These are phyloP conservation scores for Coluber constrictor DNA, from an alignment of 2,797 vertebrate species.

Conservation along the genomic window DNA sequence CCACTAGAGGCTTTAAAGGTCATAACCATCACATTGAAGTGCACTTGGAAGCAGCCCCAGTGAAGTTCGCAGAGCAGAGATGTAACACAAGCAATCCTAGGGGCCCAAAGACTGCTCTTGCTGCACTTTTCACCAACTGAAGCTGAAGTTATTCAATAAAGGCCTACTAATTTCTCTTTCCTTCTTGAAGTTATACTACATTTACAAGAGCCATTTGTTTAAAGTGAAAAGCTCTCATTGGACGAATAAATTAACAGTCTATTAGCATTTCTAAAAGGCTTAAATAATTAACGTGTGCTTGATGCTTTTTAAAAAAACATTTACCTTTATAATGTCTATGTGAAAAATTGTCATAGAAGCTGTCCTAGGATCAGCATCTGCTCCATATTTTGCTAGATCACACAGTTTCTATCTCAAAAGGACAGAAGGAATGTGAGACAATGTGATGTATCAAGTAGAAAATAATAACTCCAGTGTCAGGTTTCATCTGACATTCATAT, in stretches of 20 bases:
- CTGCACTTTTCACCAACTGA: too few relatives aligned
- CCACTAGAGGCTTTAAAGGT: not conserved
- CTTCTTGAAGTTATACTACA: not conserved
- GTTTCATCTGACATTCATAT: slow-evolving; percentile 28
- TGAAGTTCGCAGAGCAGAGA: not conserved
- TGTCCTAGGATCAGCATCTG: slow-evolving; percentile 27
- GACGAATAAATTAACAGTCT: not conserved
- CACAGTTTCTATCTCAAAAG: slow-evolving; percentile 16
- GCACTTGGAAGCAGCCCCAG: not conserved
- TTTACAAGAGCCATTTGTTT: not conserved
- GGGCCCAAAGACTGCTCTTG: not conserved
- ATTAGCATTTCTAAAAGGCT: not conserved
- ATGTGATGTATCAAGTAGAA: not conserved
- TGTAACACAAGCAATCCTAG: not conserved
- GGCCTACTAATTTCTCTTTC: not conserved
- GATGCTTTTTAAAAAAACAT: not conserved
- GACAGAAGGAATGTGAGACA: not conserved
- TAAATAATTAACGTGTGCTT: not conserved
- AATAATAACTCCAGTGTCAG: slow-evolving; percentile 26
- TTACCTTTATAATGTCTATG: slow-evolving; percentile 9
- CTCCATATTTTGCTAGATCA: not conserved
- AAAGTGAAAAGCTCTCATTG: not conserved
- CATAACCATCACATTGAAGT: not conserved
- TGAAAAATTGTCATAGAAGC: not conserved
- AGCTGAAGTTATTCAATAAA: not conserved